phyloP scores from a whole-genome alignment of 1,140 invertebrate genomes.

The Brachionus calyciflorus region DNA sequence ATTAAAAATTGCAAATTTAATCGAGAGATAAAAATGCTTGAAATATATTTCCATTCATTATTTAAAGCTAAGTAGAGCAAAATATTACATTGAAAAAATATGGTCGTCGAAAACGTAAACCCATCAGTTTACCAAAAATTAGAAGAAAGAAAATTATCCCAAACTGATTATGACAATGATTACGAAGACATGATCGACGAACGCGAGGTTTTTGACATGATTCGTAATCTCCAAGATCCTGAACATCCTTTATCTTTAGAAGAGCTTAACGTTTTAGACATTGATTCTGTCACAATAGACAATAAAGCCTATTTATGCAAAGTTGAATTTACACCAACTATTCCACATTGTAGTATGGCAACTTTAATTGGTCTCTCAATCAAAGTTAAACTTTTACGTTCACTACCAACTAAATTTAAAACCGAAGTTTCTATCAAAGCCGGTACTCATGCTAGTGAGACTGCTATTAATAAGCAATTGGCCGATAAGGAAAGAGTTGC shows the following conservation, averaged over 20 bases:
- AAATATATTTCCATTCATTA: no score
- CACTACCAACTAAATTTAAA: constrained; percentile 71
- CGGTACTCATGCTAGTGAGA: constrained; percentile 84
- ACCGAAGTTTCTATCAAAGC: constrained; percentile 82
- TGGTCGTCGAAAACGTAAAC: constrained; percentile 42
- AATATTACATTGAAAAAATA: neutral
- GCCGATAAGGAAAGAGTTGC: constrained; percentile 96
- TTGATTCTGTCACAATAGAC: constrained; percentile 68
- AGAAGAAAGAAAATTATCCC: constrained; percentile 10
- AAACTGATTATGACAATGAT: constrained; percentile 33
- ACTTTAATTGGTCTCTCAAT: constrained; percentile 80
- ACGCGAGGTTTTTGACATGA: constrained; percentile 67
- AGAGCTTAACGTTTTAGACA: constrained; percentile 87
- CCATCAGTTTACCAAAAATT: constrained; percentile 21
- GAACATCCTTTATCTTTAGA: constrained; percentile 96
- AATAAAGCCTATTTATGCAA: neutral
- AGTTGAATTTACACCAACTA: constrained; percentile 85
- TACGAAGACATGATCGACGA: constrained; percentile 20
- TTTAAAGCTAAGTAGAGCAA: no score
- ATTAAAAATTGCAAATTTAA: no score
- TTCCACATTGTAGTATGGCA: constrained; percentile 98
- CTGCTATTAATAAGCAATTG: constrained; percentile 92
- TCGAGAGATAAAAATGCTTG: no score
- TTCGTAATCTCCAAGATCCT: constrained; percentile 91
- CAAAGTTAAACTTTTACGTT: constrained; percentile 76